phyloP scores from a whole-genome alignment of 2,113 vertebrate genomes.

The Rhinopomastus cyanomelas region DNA sequence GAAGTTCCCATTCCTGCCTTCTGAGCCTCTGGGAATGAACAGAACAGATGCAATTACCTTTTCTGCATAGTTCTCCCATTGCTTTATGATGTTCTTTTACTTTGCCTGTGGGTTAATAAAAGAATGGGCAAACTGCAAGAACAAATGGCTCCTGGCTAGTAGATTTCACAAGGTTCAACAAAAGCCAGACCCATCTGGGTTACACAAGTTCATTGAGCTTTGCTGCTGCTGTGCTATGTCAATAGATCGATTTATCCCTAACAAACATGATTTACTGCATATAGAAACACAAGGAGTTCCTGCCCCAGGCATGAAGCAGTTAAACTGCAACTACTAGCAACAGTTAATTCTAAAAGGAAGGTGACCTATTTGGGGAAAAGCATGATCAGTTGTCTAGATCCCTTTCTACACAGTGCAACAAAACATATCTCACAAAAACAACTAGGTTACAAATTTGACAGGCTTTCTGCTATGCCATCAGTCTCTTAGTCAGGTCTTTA shows the following conservation, averaged over 20 bases:
- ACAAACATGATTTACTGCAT: not conserved
- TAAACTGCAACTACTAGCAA: not conserved
- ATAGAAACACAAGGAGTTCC: not conserved
- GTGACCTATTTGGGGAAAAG: not conserved
- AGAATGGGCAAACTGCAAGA: not conserved
- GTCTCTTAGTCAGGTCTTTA: constrained; percentile 20
- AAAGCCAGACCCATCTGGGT: not conserved
- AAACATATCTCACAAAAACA: constrained; percentile 13
- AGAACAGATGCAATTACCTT: not conserved
- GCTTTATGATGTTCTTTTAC: not conserved
- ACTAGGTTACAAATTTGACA: constrained; percentile 33
- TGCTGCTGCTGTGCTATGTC: not conserved
- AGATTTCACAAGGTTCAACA: not conserved
- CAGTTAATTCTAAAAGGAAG: not conserved
- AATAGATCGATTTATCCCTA: not conserved
- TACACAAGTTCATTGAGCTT: not conserved
- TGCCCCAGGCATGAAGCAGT: not conserved
- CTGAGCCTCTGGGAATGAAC: not conserved
- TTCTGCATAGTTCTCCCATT: not conserved
- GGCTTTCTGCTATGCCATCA: not conserved
- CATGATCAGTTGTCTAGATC: constrained; percentile 30
- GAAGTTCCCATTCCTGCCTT: not conserved
- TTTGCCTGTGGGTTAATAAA: not conserved
- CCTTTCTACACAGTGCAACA: not conserved
- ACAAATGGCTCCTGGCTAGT: not conserved